Evolutionary conservation across 2,888 invertebrate species (phyloP).

Genomic region (Idaea dimidiata): DNA sequence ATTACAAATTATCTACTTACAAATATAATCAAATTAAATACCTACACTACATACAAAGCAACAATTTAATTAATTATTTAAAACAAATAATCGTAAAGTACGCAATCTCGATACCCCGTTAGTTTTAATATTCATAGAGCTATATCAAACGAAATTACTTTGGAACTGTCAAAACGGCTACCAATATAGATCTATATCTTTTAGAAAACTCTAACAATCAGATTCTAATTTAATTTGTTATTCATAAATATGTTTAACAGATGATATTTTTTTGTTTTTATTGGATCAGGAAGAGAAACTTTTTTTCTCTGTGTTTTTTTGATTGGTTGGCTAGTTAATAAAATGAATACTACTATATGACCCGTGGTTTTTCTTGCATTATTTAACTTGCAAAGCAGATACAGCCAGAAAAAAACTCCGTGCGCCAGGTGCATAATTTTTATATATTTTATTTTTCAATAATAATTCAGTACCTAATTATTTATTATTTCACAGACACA

Average conservation of each 20-base stretch:
- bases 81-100: neutral
- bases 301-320: too few relatives aligned
- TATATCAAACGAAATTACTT: neutral
- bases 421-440: too few relatives aligned
- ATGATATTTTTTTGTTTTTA: neutral
- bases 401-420: too few relatives aligned
- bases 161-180: neutral
- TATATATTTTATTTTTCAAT: too few relatives aligned
- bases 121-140: neutral
- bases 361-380: too few relatives aligned
- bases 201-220: neutral
- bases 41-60: neutral
- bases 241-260: neutral
- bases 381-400: too few relatives aligned
- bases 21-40: neutral
- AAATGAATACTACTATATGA: too few relatives aligned
- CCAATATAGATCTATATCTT: neutral
- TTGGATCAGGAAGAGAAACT: neutral
- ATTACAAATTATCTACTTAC: too few relatives aligned
- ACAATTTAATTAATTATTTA: constrained; percentile 1
- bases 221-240: neutral
- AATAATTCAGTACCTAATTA: too few relatives aligned
- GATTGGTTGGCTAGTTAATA: too few relatives aligned
- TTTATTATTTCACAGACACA: too few relatives aligned
- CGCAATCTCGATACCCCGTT: neutral